Percentiles rank a stretch among this genome's conserved stretches.
Conservation (phyloP, 2,113 vertebrate genomes). For the Paramisgurnus dabryanus region DNA sequence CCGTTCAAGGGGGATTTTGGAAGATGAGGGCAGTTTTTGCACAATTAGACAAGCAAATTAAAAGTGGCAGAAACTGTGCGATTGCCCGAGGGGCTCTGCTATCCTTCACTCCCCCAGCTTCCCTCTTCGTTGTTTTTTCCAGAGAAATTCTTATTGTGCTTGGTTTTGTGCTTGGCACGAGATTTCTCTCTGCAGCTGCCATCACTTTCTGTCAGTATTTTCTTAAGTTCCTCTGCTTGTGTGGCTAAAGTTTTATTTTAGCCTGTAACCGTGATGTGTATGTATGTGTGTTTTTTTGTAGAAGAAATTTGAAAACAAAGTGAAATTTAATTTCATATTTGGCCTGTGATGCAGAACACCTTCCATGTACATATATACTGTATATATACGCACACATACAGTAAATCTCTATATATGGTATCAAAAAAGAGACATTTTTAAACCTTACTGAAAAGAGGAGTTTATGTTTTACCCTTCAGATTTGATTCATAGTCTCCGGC, state of each 20-base stretch:
- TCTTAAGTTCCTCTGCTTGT: slow-evolving; percentile 37
- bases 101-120: slow-evolving; percentile 26
- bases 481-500: not conserved
- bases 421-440: not conserved
- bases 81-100: slow-evolving; percentile 60
- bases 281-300: no score
- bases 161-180: slow-evolving; percentile 29
- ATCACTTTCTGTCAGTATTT: slow-evolving; percentile 43
- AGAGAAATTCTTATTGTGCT: slow-evolving; percentile 23
- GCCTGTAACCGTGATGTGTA: slow-evolving; percentile 20
- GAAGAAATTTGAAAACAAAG: not conserved
- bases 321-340: slow-evolving; percentile 15
- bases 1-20: slow-evolving; percentile 62
- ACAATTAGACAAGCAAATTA: slow-evolving; percentile 75
- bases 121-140: slow-evolving; percentile 26
- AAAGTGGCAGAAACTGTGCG: slow-evolving; percentile 71
- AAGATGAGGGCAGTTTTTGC: slow-evolving; percentile 66
- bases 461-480: slow-evolving; percentile 4
- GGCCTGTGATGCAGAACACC: slow-evolving; percentile 30
- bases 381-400: no score
- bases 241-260: slow-evolving; percentile 38
- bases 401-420: not conserved
- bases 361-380: not conserved
- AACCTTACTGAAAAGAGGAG: not conserved
- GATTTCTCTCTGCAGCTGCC: slow-evolving; percentile 5